These are phyloP conservation scores for Battus philenor DNA, from an alignment of 1,140 invertebrate genomes.

Conservation along the genomic window DNA sequence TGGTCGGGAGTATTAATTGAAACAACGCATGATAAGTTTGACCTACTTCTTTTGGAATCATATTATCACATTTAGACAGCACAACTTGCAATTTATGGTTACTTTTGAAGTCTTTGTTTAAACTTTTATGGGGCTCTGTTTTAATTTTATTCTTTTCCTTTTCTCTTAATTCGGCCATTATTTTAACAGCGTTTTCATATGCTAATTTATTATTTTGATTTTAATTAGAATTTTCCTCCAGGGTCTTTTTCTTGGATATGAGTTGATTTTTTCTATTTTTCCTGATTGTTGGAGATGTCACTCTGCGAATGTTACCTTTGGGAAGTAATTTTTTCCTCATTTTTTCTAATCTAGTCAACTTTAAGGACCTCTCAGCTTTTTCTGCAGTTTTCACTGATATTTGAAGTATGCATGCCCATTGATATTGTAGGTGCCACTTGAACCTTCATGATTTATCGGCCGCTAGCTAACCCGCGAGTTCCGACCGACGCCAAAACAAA, in stretches of 20 bases:
- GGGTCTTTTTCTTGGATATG: slow-evolving; percentile 16
- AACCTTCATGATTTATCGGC: too few species aligned
- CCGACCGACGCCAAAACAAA: too few species aligned
- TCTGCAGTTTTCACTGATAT: slow-evolving; percentile 13
- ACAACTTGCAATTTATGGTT: too few species aligned
- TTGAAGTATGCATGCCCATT: background rate
- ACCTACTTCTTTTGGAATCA: too few species aligned
- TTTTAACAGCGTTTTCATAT: slow-evolving; percentile 53
- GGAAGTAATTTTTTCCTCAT: slow-evolving; percentile 43
- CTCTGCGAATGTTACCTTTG: slow-evolving; percentile 44
- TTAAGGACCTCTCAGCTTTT: slow-evolving; percentile 23
- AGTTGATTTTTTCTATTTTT: slow-evolving; percentile 25
- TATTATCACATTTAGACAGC: too few species aligned
- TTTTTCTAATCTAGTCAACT: slow-evolving; percentile 46
- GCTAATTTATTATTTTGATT: slow-evolving; percentile 37
- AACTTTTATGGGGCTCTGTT: too few species aligned
- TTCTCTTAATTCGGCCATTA: slow-evolving; percentile 45
- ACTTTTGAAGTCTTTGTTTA: too few species aligned
- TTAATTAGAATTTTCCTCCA: slow-evolving; percentile 17
- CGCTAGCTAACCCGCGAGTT: too few species aligned
- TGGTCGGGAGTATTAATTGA: too few species aligned
- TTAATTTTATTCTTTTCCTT: slow-evolving; percentile 34
- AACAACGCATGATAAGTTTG: too few species aligned
- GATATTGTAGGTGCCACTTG: too few species aligned
- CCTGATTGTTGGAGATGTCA: slow-evolving; percentile 17